Evolutionary conservation across 1,140 invertebrate genomes (phyloP), one percentile per base, ranked within the genome.

Genomic region (Harlomillsia oculata): DNA sequence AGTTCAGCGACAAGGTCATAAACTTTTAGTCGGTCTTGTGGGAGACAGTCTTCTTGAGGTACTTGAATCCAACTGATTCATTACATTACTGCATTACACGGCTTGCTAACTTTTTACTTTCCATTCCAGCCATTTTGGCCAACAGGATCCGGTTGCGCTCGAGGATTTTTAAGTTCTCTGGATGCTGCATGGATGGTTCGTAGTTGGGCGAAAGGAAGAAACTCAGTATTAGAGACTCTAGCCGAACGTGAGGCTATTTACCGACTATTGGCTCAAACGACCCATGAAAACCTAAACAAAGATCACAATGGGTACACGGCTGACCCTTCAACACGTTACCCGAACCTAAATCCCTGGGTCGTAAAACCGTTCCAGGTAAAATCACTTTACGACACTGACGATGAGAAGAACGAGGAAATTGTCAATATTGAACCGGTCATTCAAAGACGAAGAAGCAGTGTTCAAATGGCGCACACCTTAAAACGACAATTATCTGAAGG

Each of bases 21-120:
- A 66, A 43, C 65, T 80, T 5, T 55, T 80, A 1, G 67, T 75
- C 44, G 71, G 67, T n/a, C 66, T 80, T 28, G 78, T 79, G 9
- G 78, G 78, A 18, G 78, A 80, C 65, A 74, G 71, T 67, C 67
- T 80, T 5, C 64, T 79, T 9, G 78, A 80, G 70, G 74, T 77
- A 61, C 53, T 46, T n/a, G 25, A 53, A 16, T 53, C 21, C 18
- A 36, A 8, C n/a, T 34, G 8, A 9, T 34, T 34, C 32, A 8
- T n/a, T 34, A 34, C n/a, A 9, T 34, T 34, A 8, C n/a, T 34
- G 32, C n/a, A 8, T 8, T 8, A 34, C n/a, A 34, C 32, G n/a
- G 8, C n/a, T n/a, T 8, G 3, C 14, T 26, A 20, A 44, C 25
- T n/a, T 23, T 44, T 25, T 13, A 25, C 9, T 40, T 2, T 16